Percentiles rank a stretch among this genome's conserved stretches.
These are phyloP conservation scores for Caenorhabditis sp. DNA, from an alignment of 2,888 invertebrate genomes.

Conservation along the genomic window DNA sequence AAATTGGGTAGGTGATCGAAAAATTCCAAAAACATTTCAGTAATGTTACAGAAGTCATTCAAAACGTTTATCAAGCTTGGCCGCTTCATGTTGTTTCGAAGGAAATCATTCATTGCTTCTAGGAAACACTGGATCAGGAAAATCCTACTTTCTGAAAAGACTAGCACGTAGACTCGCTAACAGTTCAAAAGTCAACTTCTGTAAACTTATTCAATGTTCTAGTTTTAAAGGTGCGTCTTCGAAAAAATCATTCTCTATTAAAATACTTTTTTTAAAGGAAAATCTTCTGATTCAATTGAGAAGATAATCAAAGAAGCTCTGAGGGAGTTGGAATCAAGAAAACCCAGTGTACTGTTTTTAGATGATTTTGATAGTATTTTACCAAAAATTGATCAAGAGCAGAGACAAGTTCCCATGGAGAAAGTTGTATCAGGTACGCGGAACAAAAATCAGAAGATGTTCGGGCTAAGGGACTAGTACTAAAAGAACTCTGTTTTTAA, in stretches of 20 bases:
- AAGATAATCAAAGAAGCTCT: constrained; percentile 42
- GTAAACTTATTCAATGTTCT: constrained; percentile 29
- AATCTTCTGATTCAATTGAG: constrained; percentile 53
- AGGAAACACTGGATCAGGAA: constrained; percentile 35
- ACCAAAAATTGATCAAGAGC: constrained; percentile 54
- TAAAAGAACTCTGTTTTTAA: too few species aligned
- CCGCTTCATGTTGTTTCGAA: not conserved
- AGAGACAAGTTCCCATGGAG: constrained; percentile 50
- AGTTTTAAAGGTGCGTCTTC: constrained; percentile 30
- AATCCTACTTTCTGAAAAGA: constrained; percentile 44
- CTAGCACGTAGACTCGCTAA: constrained; percentile 30
- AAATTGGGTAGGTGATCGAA: constrained; percentile 21
- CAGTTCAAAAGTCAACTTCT: constrained; percentile 23
- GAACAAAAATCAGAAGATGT: not conserved
- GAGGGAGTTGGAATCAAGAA: constrained; percentile 29
- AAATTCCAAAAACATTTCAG: not conserved
- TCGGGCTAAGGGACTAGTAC: too few species aligned
- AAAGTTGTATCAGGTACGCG: constrained; percentile 49
- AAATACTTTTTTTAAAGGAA: constrained; percentile 22
- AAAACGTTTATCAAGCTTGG: constrained; percentile 11
- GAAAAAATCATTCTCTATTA: constrained; percentile 11
- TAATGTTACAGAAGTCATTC: constrained; percentile 34
- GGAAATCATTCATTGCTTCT: constrained; percentile 1
- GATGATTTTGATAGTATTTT: constrained; percentile 60
- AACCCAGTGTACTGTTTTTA: constrained; percentile 54